These are phyloP conservation scores for Neotoma lepida DNA, from an alignment of 2,113 vertebrate species.

Conservation along the genomic window DNA sequence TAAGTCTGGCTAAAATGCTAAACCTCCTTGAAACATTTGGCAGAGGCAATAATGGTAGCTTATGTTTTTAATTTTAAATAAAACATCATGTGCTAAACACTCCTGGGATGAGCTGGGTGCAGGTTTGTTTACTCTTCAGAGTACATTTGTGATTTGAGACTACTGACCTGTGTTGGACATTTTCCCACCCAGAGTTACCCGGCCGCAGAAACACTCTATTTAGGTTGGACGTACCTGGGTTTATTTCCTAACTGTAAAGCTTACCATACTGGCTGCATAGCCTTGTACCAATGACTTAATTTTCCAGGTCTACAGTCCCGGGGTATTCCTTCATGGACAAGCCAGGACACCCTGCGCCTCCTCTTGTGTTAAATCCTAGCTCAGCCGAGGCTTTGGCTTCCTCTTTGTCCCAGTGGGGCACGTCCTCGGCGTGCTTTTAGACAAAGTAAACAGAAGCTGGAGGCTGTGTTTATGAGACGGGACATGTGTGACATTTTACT, in stretches of 20 bases:
- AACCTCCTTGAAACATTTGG: not conserved
- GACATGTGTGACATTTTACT: constrained; percentile 12
- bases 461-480: not conserved
- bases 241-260: not conserved
- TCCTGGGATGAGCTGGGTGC: not conserved
- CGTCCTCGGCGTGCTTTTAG: not conserved
- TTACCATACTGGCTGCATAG: not conserved
- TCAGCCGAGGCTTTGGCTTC: not conserved
- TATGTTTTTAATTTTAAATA: constrained; percentile 36
- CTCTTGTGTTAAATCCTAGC: not conserved
- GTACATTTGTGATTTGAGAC: constrained; percentile 7
- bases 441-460: constrained; percentile 52
- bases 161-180: not conserved
- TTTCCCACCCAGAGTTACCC: not conserved
- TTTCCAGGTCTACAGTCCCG: not conserved
- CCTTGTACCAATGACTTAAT: not conserved
- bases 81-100: not conserved
- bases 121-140: constrained; percentile 18
- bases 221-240: not conserved
- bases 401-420: not conserved
- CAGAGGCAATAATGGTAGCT: not conserved
- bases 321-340: not conserved
- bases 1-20: not conserved
- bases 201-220: not conserved
- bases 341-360: not conserved